Evolutionary conservation across 1,140 invertebrate species (phyloP).

Genomic region (Hycleus cichorii): DNA sequence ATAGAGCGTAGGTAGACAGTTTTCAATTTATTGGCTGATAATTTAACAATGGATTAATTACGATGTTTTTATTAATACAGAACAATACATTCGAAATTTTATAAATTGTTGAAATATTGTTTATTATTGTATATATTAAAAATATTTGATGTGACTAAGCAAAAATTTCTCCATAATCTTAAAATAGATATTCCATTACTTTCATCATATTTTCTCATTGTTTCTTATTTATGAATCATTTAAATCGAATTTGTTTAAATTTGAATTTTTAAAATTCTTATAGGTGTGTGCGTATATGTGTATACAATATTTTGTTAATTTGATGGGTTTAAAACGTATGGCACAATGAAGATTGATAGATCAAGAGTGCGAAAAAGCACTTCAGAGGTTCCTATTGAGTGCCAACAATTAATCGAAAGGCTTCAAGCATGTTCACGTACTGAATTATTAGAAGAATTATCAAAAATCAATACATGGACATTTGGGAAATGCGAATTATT

Average conservation of each 20-base stretch:
- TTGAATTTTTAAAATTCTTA: not conserved
- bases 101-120: not conserved
- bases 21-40: constrained; percentile 19
- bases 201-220: not conserved
- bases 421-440: constrained; percentile 62
- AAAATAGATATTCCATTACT: constrained; percentile 1
- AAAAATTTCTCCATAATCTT: not conserved
- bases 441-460: constrained; percentile 66
- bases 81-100: not conserved
- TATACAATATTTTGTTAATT: not conserved
- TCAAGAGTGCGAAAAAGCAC: constrained; percentile 80
- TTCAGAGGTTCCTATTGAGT: constrained; percentile 82
- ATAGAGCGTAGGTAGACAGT: constrained; percentile 27
- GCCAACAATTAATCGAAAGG: constrained; percentile 71
- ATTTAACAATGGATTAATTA: not conserved
- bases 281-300: not conserved
- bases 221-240: not conserved
- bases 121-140: not conserved
- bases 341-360: constrained; percentile 78
- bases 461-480: constrained; percentile 76
- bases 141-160: constrained; percentile 14
- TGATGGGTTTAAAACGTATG: constrained; percentile 9
- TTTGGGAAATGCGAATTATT: constrained; percentile 88
- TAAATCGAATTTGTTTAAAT: not conserved
- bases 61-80: not conserved